Evolutionary conservation across 92 coral and sea anemone genomes (phyloP).

Genomic region (Bergia sp.): DNA sequence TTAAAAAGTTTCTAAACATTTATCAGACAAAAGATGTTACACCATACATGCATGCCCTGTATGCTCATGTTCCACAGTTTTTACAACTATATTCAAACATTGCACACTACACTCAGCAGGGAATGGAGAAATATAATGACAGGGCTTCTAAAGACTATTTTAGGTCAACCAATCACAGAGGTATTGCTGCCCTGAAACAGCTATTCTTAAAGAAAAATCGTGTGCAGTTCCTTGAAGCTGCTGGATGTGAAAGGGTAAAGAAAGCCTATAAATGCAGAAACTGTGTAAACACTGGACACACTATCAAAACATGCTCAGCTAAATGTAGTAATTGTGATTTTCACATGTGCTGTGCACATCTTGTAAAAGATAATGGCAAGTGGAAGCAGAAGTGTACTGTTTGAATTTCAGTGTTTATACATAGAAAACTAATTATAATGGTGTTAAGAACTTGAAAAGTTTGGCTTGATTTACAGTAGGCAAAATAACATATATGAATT

Average conservation of each 20-base stretch:
- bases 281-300: slow-evolving; percentile 54
- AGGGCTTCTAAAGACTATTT: slow-evolving; percentile 59
- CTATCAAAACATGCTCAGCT: slow-evolving; percentile 62
- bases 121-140: slow-evolving; percentile 70
- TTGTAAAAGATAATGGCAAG: neutral
- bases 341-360: neutral
- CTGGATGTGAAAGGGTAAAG: slow-evolving; percentile 68
- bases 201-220: slow-evolving; percentile 56
- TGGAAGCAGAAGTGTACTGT: neutral
- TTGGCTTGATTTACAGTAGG: no score
- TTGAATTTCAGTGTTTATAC: no score
- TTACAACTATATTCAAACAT: slow-evolving; percentile 49
- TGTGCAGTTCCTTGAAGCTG: slow-evolving; percentile 57
- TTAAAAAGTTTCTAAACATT: slow-evolving; percentile 16
- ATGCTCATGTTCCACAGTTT: slow-evolving; percentile 62
- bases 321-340: slow-evolving; percentile 1
- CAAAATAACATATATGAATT: no score
- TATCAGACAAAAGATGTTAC: slow-evolving; percentile 48
- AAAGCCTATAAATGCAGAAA: slow-evolving; percentile 49
- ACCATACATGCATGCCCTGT: slow-evolving; percentile 54
- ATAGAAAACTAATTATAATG: no score
- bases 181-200: slow-evolving; percentile 56
- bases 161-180: slow-evolving; percentile 64
- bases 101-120: slow-evolving; percentile 60
- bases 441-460: no score